Conservation (phyloP, 2,888 invertebrate genomes). For the Asteroscopus sphinx region DNA sequence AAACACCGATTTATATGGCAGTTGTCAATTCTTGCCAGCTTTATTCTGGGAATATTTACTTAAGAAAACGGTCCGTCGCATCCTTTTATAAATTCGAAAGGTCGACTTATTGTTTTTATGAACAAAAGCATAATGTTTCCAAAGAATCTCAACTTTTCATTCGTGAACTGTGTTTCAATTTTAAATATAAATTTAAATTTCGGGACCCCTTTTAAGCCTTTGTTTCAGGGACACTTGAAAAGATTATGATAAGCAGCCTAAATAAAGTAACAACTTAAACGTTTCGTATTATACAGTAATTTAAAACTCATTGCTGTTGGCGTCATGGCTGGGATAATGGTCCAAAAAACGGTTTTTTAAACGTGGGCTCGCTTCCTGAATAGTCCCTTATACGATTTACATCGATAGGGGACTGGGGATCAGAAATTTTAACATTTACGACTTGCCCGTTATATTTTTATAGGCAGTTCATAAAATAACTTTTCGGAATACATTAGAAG, state of each 20-base stretch:
- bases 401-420: slow-evolving; percentile 74
- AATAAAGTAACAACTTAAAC: slow-evolving; percentile 65
- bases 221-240: slow-evolving; percentile 61
- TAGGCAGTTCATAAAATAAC: slow-evolving; percentile 85
- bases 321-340: slow-evolving; percentile 69
- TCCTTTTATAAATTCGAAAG: slow-evolving; percentile 42
- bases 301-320: slow-evolving; percentile 66
- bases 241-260: slow-evolving; percentile 66
- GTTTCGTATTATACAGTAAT: slow-evolving; percentile 68
- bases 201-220: slow-evolving; percentile 60
- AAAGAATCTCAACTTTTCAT: slow-evolving; percentile 46
- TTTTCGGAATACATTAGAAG: slow-evolving; percentile 82
- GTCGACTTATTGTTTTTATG: slow-evolving; percentile 48
- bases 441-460: slow-evolving; percentile 83
- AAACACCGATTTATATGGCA: slow-evolving; percentile 61
- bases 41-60: slow-evolving; percentile 59
- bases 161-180: slow-evolving; percentile 42
- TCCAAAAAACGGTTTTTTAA: slow-evolving; percentile 73
- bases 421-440: slow-evolving; percentile 81
- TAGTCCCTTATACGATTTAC: slow-evolving; percentile 72
- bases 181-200: slow-evolving; percentile 51
- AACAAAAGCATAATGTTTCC: slow-evolving; percentile 36
- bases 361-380: slow-evolving; percentile 60
- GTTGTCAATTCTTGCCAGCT: slow-evolving; percentile 61
- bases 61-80: slow-evolving; percentile 46